Evolutionary conservation across 2,888 invertebrate species (phyloP), one percentile per base, ranked within the genome.

Genomic region (Nomada ruficornis): DNA sequence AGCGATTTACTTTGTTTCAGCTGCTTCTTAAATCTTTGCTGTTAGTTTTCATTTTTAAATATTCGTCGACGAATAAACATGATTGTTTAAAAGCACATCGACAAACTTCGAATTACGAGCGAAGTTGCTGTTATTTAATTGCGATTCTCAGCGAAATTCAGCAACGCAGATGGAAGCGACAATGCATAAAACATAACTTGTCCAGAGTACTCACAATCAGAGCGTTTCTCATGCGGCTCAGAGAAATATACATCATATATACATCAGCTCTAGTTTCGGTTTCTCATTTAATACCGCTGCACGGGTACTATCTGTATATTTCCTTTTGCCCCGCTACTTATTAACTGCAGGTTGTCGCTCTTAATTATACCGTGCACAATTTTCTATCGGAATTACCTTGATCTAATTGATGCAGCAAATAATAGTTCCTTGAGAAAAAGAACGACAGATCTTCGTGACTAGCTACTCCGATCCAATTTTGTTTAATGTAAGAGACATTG

Each of bases 271-370:
- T 23, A 68, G 54, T 70, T 76, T 36, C 44, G 63, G 23, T 54
- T 29, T 54, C 23, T 36, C 62, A 29, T 44, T 70, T 62, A 47
- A 75, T 63, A 29, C 47, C 70, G 54, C 62, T 54, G 54, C 44
- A 18, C 20, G 20, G 18, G 54, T 23, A 26, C 44, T 15, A 54
- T 60, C 42, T 54, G 52, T 18, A 11, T 20, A 23, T 36, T 59
- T 20, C 36, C 50, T 36, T 70, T 70, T 60, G 62, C 29, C 13
- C 13, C 20, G 70, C 70, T 54, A 55, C 54, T 62, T 76, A 76
- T 76, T 70, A 76, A 76, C 60, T 18, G 54, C 44, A 47, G 47
- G 29, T 63, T 76, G 75, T 44, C 75, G 62, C 69, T 75, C 52
- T 62, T 75, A 54, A 62, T 75, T 69, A 42, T 20, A 60, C 52